Evolutionary conservation across 2,797 vertebrate genomes (phyloP).

Genomic region (Cirrhinus mrigala): DNA sequence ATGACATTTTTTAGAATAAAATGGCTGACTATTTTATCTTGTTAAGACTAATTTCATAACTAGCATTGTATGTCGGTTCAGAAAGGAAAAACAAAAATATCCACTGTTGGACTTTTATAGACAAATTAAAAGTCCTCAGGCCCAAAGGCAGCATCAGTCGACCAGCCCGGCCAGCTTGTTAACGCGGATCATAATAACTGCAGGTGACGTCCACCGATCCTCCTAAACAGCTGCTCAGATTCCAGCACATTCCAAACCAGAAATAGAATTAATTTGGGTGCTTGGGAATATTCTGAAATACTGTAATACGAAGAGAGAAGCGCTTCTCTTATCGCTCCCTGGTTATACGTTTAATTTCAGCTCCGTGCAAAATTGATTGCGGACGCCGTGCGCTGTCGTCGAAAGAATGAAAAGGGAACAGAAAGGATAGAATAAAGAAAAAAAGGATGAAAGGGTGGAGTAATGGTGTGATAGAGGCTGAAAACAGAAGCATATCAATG

Average conservation of each 20-base stretch:
- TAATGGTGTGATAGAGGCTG: slow-evolving; percentile 57
- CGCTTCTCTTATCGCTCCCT: slow-evolving; percentile 47
- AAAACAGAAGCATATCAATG: slow-evolving; percentile 59
- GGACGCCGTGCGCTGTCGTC: slow-evolving; percentile 37
- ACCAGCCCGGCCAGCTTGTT: background rate
- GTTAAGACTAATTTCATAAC: background rate
- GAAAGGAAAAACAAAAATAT: background rate
- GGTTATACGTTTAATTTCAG: slow-evolving; percentile 58
- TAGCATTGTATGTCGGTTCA: background rate
- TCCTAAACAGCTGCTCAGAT: background rate
- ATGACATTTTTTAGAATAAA: background rate
- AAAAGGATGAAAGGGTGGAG: slow-evolving; percentile 51
- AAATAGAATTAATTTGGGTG: slow-evolving; percentile 50
- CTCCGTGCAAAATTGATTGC: slow-evolving; percentile 58
- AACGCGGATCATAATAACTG: background rate
- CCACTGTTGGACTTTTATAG: background rate
- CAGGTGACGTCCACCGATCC: background rate
- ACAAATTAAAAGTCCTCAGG: background rate
- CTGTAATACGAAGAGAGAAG: slow-evolving; percentile 43
- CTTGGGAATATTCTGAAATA: slow-evolving; percentile 49
- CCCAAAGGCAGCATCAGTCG: background rate
- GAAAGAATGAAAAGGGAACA: slow-evolving; percentile 46
- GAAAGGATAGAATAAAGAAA: slow-evolving; percentile 33
- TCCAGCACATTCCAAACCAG: slow-evolving; percentile 7
- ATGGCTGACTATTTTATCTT: too few relatives aligned